phyloP scores from a whole-genome alignment of 2,113 vertebrate genomes.

The Grammomys dolichurus region DNA sequence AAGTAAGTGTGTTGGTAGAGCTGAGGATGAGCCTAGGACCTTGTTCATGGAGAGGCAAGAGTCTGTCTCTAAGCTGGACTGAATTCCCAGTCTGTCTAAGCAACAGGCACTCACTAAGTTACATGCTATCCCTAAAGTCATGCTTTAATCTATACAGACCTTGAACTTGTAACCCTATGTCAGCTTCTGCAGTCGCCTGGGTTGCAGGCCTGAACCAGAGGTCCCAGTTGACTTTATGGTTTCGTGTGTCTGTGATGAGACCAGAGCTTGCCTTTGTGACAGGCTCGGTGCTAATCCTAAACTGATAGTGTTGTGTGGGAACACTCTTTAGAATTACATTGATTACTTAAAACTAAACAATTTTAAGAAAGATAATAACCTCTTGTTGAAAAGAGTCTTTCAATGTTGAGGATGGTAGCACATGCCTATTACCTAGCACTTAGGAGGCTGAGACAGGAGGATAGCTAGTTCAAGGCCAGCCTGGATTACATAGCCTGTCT shows the following conservation, averaged over 20 bases:
- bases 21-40: background rate
- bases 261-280: background rate
- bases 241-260: background rate
- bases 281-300: background rate
- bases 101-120: background rate
- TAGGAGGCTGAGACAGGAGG: background rate
- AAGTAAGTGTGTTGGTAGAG: background rate
- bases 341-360: constrained; percentile 34
- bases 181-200: background rate
- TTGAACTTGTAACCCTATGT: background rate
- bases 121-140: background rate
- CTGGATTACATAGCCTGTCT: background rate
- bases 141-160: background rate
- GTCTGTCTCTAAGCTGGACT: background rate
- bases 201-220: background rate
- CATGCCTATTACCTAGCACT: background rate
- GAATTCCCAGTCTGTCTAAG: background rate
- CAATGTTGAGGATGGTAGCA: background rate
- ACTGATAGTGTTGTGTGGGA: background rate
- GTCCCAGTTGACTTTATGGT: background rate
- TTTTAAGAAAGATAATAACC: background rate
- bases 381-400: constrained; percentile 5
- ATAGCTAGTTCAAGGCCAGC: background rate
- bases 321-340: background rate
- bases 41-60: background rate